phyloP scores from a whole-genome alignment of 2,113 vertebrate species.

The Hippopotamus amphibius region DNA sequence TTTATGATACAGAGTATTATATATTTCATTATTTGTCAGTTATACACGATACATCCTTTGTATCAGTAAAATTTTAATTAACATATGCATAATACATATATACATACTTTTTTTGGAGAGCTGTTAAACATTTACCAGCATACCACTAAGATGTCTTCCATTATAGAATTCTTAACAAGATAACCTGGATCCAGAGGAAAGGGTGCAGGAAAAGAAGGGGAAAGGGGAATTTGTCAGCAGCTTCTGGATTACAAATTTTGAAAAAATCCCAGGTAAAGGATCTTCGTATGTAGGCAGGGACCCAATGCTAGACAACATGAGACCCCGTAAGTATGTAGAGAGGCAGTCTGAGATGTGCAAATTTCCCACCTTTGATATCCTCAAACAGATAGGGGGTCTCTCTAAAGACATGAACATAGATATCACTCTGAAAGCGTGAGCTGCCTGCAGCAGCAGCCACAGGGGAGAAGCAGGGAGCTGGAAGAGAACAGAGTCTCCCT shows the following conservation, averaged over 20 bases:
- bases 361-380: neutral
- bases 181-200: neutral
- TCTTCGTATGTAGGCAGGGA: neutral
- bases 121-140: neutral
- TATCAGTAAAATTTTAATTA: neutral
- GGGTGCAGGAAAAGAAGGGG: neutral
- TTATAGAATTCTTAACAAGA: neutral
- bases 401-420: neutral
- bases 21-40: neutral
- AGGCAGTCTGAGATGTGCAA: neutral
- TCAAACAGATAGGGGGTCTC: neutral
- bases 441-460: neutral
- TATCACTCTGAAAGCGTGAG: neutral
- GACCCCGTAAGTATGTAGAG: neutral
- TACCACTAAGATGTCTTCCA: neutral
- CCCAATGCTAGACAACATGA: neutral
- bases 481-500: constrained; percentile 46
- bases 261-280: neutral
- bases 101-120: neutral
- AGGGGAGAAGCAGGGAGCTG: neutral
- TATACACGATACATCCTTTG: neutral
- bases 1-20: neutral
- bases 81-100: neutral
- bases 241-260: neutral
- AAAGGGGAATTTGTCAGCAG: neutral